Evolutionary conservation across 2,113 vertebrate species (phyloP).

Genomic region (Indri indri): DNA sequence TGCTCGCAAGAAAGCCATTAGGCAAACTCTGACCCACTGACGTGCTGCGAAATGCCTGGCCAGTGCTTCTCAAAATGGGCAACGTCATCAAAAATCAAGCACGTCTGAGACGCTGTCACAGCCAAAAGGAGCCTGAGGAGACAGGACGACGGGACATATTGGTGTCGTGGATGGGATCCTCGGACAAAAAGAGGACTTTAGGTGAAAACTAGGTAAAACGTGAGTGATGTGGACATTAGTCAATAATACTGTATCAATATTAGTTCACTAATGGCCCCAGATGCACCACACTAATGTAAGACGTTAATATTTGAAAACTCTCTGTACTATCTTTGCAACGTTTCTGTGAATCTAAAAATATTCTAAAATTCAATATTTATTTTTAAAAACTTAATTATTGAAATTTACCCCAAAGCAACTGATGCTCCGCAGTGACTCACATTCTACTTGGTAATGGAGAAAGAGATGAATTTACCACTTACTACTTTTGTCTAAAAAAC

Average conservation of each 20-base stretch:
- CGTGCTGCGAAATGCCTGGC: fast-evolving
- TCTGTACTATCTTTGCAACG: neutral
- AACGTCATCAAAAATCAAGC: fast-evolving
- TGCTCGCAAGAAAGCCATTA: fast-evolving
- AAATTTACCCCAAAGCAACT: neutral
- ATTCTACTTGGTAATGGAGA: neutral
- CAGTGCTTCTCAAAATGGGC: neutral
- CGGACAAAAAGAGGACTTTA: too few species aligned
- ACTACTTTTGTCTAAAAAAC: neutral
- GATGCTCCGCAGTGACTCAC: neutral
- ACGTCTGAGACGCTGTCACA: neutral
- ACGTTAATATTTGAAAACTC: neutral
- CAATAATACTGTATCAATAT: fast-evolving
- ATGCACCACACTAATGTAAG: fast-evolving
- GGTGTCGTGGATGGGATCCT: neutral
- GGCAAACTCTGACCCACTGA: fast-evolving
- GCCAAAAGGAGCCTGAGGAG: too few species aligned
- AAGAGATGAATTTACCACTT: neutral
- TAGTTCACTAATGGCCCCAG: fast-evolving
- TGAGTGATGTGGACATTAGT: fast-evolving
- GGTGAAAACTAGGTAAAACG: too few species aligned
- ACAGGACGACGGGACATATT: fast-evolving
- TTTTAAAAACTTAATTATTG: neutral
- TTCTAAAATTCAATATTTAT: neutral
- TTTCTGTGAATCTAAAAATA: neutral